Evolutionary conservation across 2,888 invertebrate genomes (phyloP).

Genomic region (Lochmaea crataegi): DNA sequence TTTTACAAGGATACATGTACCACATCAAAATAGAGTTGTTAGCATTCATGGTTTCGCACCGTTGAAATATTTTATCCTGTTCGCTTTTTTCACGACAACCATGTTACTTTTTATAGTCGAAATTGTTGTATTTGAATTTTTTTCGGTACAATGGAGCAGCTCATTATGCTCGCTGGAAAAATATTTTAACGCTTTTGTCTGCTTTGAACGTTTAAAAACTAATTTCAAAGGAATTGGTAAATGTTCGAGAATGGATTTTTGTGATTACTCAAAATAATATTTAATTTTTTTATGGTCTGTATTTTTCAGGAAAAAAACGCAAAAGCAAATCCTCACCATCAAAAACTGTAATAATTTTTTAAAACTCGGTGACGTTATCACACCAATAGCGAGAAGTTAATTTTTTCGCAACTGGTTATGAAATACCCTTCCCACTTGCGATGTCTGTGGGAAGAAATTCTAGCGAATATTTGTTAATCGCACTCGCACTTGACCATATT

Average conservation of each 20-base stretch:
- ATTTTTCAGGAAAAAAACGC: no score
- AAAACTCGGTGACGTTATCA: no score
- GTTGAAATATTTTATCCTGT: slow-evolving; percentile 47
- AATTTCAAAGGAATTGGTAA: slow-evolving; percentile 12
- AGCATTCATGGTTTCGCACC: slow-evolving; percentile 46
- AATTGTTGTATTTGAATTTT: slow-evolving; percentile 45
- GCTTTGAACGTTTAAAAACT: slow-evolving; percentile 4
- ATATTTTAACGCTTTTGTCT: slow-evolving; percentile 19
- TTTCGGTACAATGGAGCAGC: slow-evolving; percentile 8
- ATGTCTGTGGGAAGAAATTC: no score
- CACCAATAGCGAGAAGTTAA: no score
- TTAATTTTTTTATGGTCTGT: neutral
- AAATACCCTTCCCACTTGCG: no score
- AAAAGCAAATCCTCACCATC: no score
- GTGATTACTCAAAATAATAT: neutral
- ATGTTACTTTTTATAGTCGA: slow-evolving; percentile 42
- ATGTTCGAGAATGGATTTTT: neutral
- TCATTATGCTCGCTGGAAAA: slow-evolving; percentile 13
- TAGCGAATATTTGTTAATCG: no score
- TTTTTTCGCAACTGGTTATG: no score
- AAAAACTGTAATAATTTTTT: no score
- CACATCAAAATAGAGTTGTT: slow-evolving; percentile 48
- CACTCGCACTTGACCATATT: no score
- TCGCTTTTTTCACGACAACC: slow-evolving; percentile 40
- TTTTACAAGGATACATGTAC: slow-evolving; percentile 44